phyloP scores from a whole-genome alignment of 2,113 vertebrate genomes.

The Misgurnus anguillicaudatus region DNA sequence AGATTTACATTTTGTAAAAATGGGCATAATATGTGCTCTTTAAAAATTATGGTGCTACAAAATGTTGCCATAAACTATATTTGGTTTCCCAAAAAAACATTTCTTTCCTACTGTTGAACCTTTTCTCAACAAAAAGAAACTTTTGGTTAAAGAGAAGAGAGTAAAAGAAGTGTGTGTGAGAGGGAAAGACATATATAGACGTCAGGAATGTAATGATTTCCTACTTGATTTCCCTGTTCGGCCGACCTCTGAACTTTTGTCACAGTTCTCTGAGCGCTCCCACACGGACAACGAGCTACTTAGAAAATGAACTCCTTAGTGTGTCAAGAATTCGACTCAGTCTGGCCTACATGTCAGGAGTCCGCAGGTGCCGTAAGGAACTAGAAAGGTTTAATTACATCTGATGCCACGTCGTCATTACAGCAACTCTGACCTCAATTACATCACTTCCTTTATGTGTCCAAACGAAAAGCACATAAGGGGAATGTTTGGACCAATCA shows the following conservation, averaged over 20 bases:
- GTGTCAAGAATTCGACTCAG: slow-evolving; percentile 35
- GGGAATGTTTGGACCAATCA: not conserved
- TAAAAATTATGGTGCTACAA: too few species aligned
- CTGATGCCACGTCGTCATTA: not conserved
- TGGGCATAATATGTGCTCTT: too few species aligned
- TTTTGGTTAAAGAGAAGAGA: not conserved
- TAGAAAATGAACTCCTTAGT: slow-evolving; percentile 13
- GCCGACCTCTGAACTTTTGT: slow-evolving; percentile 31
- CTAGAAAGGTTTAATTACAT: slow-evolving; percentile 52
- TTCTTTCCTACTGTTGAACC: too few species aligned
- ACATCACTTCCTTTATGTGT: slow-evolving; percentile 24
- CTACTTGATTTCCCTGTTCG: slow-evolving; percentile 8
- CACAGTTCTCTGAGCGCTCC: slow-evolving; percentile 42
- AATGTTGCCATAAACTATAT: too few species aligned
- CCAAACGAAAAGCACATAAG: not conserved
- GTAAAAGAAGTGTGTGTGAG: not conserved
- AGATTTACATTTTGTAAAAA: too few species aligned
- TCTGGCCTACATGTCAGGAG: slow-evolving; percentile 42
- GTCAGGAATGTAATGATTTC: slow-evolving; percentile 30
- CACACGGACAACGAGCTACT: slow-evolving; percentile 4
- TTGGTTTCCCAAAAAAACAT: too few species aligned
- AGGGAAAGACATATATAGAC: not conserved
- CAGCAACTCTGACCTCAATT: slow-evolving; percentile 10
- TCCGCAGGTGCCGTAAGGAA: slow-evolving; percentile 45
- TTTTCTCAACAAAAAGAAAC: too few species aligned